Conservation (phyloP, 1,140 invertebrate species). For the Bombus consobrinus region DNA sequence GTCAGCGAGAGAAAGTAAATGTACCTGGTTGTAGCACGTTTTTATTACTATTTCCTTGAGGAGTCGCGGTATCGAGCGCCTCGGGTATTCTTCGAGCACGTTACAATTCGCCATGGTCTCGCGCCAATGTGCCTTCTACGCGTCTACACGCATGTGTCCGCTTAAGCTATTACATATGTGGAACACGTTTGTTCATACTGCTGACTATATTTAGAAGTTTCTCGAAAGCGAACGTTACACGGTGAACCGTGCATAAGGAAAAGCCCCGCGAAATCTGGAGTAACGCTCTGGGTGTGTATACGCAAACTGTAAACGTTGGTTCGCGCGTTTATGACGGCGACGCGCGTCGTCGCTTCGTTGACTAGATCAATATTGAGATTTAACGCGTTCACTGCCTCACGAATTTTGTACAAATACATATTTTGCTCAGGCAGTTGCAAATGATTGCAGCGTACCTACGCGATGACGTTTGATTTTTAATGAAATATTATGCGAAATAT, state of each 20-base stretch:
- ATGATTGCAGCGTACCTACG: no score
- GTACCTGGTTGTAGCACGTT: slow-evolving; percentile 32
- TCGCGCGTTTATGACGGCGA: neutral
- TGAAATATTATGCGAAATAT: no score
- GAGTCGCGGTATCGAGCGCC: slow-evolving; percentile 3
- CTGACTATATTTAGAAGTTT: slow-evolving; percentile 57
- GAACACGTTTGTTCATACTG: slow-evolving; percentile 45
- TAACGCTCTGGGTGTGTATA: neutral
- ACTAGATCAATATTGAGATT: neutral
- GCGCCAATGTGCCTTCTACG: slow-evolving; percentile 11
- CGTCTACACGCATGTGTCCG: neutral
- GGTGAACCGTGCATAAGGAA: slow-evolving; percentile 9
- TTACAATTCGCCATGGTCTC: slow-evolving; percentile 46
- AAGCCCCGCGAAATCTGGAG: slow-evolving; percentile 40
- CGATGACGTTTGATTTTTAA: no score
- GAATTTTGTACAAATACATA: neutral
- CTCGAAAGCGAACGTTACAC: slow-evolving; percentile 32
- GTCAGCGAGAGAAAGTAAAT: slow-evolving; percentile 53
- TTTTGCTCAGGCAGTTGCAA: no score
- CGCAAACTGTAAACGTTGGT: neutral
- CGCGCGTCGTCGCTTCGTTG: neutral
- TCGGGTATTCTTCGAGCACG: slow-evolving; percentile 39
- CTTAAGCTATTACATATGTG: slow-evolving; percentile 57
- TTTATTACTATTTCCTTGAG: slow-evolving; percentile 55
- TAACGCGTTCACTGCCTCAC: no score